These are phyloP conservation scores for Tetrao urogallus DNA, from an alignment of 2,113 vertebrate species.

Conservation along the genomic window DNA sequence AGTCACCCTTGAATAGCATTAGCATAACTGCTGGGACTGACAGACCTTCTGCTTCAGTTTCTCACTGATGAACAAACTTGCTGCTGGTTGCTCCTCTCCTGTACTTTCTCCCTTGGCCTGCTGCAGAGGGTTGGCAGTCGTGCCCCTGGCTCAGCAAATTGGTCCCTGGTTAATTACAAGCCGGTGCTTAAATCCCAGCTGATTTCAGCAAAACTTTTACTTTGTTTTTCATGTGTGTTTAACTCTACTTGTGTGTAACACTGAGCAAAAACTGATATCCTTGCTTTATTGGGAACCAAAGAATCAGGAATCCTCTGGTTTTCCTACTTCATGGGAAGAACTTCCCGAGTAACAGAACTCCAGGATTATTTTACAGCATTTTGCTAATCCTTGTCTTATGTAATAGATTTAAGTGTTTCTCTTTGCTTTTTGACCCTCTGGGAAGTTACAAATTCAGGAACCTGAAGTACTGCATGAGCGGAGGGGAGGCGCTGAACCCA, in stretches of 20 bases:
- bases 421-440: background rate
- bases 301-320: background rate
- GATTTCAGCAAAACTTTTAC: background rate
- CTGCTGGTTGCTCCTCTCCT: background rate
- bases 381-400: background rate
- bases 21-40: background rate
- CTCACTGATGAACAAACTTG: background rate
- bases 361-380: background rate
- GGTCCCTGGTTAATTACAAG: background rate
- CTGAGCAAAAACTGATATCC: background rate
- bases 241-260: background rate
- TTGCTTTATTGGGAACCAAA: background rate
- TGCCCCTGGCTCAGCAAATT: background rate
- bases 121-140: background rate
- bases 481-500: conserved; percentile 80
- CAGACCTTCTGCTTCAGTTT: background rate
- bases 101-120: background rate
- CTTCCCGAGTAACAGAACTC: background rate
- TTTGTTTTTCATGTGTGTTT: background rate
- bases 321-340: background rate
- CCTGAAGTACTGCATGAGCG: conserved; percentile 73
- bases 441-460: conserved; percentile 73
- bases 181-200: background rate
- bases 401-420: background rate
- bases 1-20: background rate